These are phyloP conservation scores for Prunella strophiata DNA, from an alignment of 2,797 vertebrate genomes.

Conservation along the genomic window DNA sequence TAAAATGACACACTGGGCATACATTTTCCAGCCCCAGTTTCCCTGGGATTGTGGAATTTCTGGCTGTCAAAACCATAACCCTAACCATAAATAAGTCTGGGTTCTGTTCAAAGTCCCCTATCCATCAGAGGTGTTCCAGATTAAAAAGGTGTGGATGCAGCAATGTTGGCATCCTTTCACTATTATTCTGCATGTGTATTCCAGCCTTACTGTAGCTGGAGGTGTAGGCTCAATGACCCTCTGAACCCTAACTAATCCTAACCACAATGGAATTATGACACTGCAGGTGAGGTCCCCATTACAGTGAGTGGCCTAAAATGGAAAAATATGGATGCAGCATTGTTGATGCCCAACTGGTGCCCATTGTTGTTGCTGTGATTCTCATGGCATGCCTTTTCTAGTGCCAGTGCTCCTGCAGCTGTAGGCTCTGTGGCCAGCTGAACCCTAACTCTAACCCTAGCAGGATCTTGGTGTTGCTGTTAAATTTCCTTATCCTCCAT, in stretches of 20 bases:
- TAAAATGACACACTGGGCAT: not conserved
- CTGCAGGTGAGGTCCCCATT: rapidly evolving
- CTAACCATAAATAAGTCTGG: not conserved
- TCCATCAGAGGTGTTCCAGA: not conserved
- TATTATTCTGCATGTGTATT: not conserved
- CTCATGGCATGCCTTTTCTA: not conserved
- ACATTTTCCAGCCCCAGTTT: not conserved
- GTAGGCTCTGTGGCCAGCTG: not conserved
- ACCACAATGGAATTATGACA: not conserved
- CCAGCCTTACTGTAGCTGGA: too few relatives aligned
- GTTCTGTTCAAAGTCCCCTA: not conserved
- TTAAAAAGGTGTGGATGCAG: not conserved
- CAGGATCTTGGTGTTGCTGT: rapidly evolving
- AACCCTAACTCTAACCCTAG: not conserved
- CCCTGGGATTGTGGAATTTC: not conserved
- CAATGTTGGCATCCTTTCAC: not conserved
- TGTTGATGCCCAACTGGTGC: not conserved
- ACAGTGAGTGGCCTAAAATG: not conserved
- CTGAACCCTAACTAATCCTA: not conserved
- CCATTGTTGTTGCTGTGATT: too few relatives aligned
- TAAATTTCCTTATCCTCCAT: not conserved
- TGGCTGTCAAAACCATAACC: not conserved
- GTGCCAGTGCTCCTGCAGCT: not conserved
- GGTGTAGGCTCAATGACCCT: not conserved
- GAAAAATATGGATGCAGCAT: not conserved